phyloP scores from a whole-genome alignment of 2,113 vertebrate species.

The Motacilla tschutschensis region DNA sequence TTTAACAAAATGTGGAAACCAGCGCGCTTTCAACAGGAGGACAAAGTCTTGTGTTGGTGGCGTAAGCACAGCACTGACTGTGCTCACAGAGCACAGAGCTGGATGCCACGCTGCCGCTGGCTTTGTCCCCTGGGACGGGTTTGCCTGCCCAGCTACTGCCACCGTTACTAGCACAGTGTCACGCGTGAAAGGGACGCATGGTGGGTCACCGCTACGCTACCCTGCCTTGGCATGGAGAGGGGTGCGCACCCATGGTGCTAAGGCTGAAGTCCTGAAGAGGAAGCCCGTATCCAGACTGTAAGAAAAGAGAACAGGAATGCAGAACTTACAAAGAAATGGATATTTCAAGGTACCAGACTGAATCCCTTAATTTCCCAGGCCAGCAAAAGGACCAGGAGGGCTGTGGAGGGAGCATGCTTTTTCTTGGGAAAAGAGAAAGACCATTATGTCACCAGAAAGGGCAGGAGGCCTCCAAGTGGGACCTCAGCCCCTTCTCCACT shows the following conservation, averaged over 20 bases:
- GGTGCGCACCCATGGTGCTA: slow-evolving; percentile 13
- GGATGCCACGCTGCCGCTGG: background rate
- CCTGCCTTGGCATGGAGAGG: slow-evolving; percentile 46
- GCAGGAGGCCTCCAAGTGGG: background rate
- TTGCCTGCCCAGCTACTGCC: slow-evolving; percentile 26
- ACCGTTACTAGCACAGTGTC: background rate
- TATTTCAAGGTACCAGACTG: slow-evolving; percentile 51
- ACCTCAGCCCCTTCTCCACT: slow-evolving; percentile 7
- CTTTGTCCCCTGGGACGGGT: background rate
- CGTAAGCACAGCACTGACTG: background rate
- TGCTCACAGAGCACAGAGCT: background rate
- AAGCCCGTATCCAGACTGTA: slow-evolving; percentile 57
- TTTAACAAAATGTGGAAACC: background rate
- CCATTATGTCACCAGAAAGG: slow-evolving; percentile 1
- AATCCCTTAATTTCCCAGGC: slow-evolving; percentile 35
- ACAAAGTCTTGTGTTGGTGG: background rate
- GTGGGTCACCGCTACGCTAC: slow-evolving; percentile 29
- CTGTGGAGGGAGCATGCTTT: slow-evolving; percentile 28
- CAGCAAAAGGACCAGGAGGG: slow-evolving; percentile 40
- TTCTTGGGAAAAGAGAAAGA: slow-evolving; percentile 48
- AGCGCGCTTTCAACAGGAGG: background rate
- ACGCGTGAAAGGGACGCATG: background rate
- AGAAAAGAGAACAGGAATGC: slow-evolving; percentile 63
- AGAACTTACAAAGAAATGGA: slow-evolving; percentile 55
- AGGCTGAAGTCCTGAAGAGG: slow-evolving; percentile 51